Base-by-base conservation (phyloP, 2,888 invertebrate genomes). In the Chaetoderma sp. region DNA sequence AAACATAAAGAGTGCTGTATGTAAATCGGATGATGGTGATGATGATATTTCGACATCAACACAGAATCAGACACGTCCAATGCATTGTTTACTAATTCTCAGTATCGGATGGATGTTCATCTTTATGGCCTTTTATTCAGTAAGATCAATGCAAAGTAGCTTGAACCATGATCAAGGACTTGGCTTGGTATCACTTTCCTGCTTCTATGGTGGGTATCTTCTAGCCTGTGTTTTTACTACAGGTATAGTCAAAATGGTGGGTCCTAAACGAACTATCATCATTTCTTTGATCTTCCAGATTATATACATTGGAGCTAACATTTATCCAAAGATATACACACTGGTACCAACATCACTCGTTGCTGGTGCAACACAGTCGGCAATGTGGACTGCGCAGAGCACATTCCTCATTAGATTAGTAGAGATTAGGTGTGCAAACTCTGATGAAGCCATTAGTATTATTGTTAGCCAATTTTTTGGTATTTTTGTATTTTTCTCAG, bases 91-190 rank as follows among this genome's bases (percentile, higher is more conserved):
- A 18, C 27, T 52, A 13, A 33, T 30, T 10, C n/a, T 52, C 16
- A 52, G 52, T 21, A 52, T 52, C 2, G 52, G 52, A 4, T 52
- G 52, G 52, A 52, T 52, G 52, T 52, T 52, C 32, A 32, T 25
- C 52, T 52, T 52, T 33, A 52, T 52, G 52, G 4, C 28, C 4
- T 52, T 52, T 23, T 52, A 32, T 21, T 52, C 52, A n/a, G 3
- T 52, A n/a, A 28, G 52, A 18, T 52, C 52, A 18, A n/a, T 52
- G 3, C 52, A 52, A 28, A 52, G 52, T 28, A 52, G 52, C 52
- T 16, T 52, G 27, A 52, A 52, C 28, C 52, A 52, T 23, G 32
- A 32, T 16, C 32, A 16, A 2, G 52, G 32, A 32, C n/a, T 52
- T 6, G 52, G 52, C 2, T 21, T 52, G 28, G 32, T 33, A 4